Conservation (phyloP, 1,140 invertebrate species). For the Condylostylus longicornis region DNA sequence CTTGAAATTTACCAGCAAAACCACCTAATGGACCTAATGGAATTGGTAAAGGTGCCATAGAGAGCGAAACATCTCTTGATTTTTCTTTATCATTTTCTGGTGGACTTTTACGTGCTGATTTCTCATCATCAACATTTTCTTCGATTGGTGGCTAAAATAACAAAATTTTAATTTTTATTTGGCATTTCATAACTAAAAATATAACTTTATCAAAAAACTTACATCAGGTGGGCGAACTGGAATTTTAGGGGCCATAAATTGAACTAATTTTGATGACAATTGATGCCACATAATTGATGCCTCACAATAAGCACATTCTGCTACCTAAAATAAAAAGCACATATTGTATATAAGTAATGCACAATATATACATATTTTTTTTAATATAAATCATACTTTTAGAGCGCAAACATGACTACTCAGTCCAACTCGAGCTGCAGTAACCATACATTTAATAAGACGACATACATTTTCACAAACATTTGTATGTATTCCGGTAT, state of each 20-base stretch:
- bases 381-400: slow-evolving; percentile 26
- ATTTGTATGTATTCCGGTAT: slow-evolving; percentile 60
- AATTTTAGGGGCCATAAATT: slow-evolving; percentile 60
- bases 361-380: no score
- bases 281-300: slow-evolving; percentile 89
- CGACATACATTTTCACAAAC: slow-evolving; percentile 61
- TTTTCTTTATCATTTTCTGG: slow-evolving; percentile 51
- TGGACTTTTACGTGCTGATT: slow-evolving; percentile 42
- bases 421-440: slow-evolving; percentile 48
- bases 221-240: slow-evolving; percentile 64
- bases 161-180: no score
- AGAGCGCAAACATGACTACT: slow-evolving; percentile 51
- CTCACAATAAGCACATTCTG: slow-evolving; percentile 81
- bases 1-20: slow-evolving; percentile 29
- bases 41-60: slow-evolving; percentile 30
- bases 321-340: slow-evolving; percentile 13
- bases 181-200: no score
- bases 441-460: slow-evolving; percentile 70
- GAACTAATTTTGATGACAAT: slow-evolving; percentile 61
- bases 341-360: background rate
- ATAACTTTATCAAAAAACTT: slow-evolving; percentile 26
- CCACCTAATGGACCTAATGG: slow-evolving; percentile 29
- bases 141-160: slow-evolving; percentile 39
- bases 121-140: slow-evolving; percentile 41
- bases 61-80: slow-evolving; percentile 29